phyloP scores from a whole-genome alignment of 1,140 invertebrate species.

The Dreissena rostriformis region DNA sequence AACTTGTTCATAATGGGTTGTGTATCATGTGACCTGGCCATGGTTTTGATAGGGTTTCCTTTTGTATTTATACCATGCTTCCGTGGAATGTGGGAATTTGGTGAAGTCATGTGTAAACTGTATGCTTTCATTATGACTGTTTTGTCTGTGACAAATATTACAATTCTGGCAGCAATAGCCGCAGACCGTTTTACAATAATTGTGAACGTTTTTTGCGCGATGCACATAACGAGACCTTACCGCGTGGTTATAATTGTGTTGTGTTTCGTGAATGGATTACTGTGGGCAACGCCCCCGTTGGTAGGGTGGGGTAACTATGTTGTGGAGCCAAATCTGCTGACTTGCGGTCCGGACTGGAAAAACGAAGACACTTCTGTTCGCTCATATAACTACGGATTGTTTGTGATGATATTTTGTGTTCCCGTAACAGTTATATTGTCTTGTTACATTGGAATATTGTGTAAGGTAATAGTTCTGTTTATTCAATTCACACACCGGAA shows the following conservation, averaged over 20 bases:
- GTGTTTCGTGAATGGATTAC: slow-evolving; percentile 31
- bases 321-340: slow-evolving; percentile 5
- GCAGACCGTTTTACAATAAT: slow-evolving; percentile 26
- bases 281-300: slow-evolving; percentile 42
- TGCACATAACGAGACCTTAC: slow-evolving; percentile 22
- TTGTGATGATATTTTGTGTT: slow-evolving; percentile 12
- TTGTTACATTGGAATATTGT: slow-evolving; percentile 16
- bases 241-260: slow-evolving; percentile 24
- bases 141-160: slow-evolving; percentile 22
- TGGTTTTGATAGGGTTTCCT: slow-evolving; percentile 15
- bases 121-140: slow-evolving; percentile 29
- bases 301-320: slow-evolving; percentile 36
- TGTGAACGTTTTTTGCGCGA: neutral
- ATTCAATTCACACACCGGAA: no score
- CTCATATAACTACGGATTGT: slow-evolving; percentile 6
- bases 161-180: slow-evolving; percentile 31
- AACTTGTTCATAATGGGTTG: slow-evolving; percentile 35
- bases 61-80: slow-evolving; percentile 28
- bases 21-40: slow-evolving; percentile 16
- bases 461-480: neutral
- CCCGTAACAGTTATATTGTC: slow-evolving; percentile 4
- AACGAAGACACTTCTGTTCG: neutral
- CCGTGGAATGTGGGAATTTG: slow-evolving; percentile 25
- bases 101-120: slow-evolving; percentile 9
- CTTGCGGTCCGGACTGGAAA: slow-evolving; percentile 33